Base-by-base conservation (phyloP, 2,888 invertebrate genomes). In the Eurois occulta region DNA sequence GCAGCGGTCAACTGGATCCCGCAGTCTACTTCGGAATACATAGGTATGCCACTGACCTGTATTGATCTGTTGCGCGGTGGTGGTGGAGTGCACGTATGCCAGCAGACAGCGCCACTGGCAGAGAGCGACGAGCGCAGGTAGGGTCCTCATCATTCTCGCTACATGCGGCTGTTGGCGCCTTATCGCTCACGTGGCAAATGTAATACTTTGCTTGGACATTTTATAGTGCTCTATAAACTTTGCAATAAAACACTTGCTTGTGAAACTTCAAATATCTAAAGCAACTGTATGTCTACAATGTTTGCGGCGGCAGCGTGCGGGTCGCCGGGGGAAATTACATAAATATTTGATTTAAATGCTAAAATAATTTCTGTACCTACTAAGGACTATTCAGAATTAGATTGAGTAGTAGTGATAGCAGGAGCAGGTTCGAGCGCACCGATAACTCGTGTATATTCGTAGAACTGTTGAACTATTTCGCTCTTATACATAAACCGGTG, bases 11-110 rank as follows among this genome's bases (percentile, higher is more conserved):
- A 55, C 13, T n/a, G 5, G n/a, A n/a, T n/a, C 58, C 28, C 28
- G 58, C 28, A 35, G 11, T 24, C 2, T 35, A 38, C 35, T 13
- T 5, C 11, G 35, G 24, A 38, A 11, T 38, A 6, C 35, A 38
- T 21, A 58, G 6, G 35, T 24, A 64, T 24, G 52, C 32, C n/a
- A 77, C 84, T 86, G 68, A 84, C 84, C 84, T 35, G 78, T n/a
- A 48, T 24, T 6, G 28, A 3, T 1, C n/a, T 18, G n/a, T 16
- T 21, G 64, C 72, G 41, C 1, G 46, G 38, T 21, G 72, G 16
- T 16, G n/a, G 46, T 18, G 24, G 66, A 5, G 35, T 21, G 52
- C 55, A 7, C 8, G 24, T 41, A 60, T 13, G 52, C 62, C 35
- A 60, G 67, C 62, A 68, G 32, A 1, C 11, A 35, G 10, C 10